Conservation (phyloP, 1,140 invertebrate species). For the Dryas iulia region DNA sequence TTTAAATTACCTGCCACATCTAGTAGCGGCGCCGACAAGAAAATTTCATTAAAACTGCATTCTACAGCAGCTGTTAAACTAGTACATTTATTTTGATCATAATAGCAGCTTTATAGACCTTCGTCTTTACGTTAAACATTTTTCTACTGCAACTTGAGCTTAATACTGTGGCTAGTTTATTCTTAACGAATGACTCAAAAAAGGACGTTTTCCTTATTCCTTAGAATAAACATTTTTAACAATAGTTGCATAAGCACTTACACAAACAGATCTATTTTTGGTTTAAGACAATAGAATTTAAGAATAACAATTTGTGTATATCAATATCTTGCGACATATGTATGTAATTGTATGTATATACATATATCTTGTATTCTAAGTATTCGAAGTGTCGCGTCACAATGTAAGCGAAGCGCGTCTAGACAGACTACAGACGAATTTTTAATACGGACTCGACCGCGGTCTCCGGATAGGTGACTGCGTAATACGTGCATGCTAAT, state of each 20-base stretch:
- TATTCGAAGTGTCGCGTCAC: constrained; percentile 51
- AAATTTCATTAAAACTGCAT: constrained; percentile 44
- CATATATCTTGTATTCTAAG: constrained; percentile 9
- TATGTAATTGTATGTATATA: background rate
- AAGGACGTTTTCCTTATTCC: background rate
- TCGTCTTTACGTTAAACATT: background rate
- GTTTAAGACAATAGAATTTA: background rate
- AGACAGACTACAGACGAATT: constrained; percentile 73
- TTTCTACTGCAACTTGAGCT: background rate
- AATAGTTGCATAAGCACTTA: background rate
- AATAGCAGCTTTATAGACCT: constrained; percentile 1
- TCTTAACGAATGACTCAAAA: no score
- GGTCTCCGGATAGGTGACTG: constrained; percentile 31
- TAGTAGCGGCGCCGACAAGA: constrained; percentile 38
- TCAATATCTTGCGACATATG: no score
- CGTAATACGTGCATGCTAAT: constrained; percentile 33
- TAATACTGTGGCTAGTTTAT: no score
- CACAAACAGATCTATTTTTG: background rate
- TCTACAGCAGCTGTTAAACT: constrained; percentile 16
- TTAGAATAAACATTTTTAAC: background rate
- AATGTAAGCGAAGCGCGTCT: constrained; percentile 60
- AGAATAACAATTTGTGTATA: background rate
- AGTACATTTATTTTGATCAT: constrained; percentile 2
- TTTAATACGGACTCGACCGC: constrained; percentile 55
- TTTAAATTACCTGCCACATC: constrained; percentile 47